Percentiles rank a stretch among this genome's conserved stretches.
Conservation (phyloP, 2,888 invertebrate species). For the Sipunculus nudus region DNA sequence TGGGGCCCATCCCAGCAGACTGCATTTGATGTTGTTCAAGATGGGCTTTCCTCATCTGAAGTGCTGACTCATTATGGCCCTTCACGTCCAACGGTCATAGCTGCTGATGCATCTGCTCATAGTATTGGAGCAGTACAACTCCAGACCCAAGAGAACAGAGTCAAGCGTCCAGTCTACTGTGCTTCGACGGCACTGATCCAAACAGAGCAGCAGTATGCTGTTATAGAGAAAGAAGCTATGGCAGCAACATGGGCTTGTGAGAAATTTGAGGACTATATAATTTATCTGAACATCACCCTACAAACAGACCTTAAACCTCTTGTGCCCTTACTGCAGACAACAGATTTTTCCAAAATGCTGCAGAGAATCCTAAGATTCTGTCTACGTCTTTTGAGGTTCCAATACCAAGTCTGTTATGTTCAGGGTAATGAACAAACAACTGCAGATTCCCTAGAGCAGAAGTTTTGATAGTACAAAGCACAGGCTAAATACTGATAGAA, state of each 20-base stretch:
- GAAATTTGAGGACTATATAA: not conserved
- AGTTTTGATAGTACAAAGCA: too few relatives aligned
- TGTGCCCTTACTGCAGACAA: not conserved
- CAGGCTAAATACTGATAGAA: too few relatives aligned
- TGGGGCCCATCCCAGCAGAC: not conserved
- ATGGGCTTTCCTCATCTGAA: not conserved
- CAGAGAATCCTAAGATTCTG: not conserved
- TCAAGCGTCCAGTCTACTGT: slow-evolving; percentile 2
- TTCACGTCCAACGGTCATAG: too few relatives aligned
- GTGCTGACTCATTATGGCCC: too few relatives aligned
- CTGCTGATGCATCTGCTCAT: too few relatives aligned
- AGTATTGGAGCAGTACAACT: too few relatives aligned
- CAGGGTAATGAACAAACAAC: too few relatives aligned
- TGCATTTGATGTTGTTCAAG: not conserved
- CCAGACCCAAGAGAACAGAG: too few relatives aligned
- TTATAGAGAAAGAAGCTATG: not conserved
- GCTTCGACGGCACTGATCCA: not conserved
- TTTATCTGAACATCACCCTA: not conserved
- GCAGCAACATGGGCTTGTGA: slow-evolving; percentile 5
- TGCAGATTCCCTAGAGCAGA: too few relatives aligned
- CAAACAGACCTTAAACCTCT: slow-evolving; percentile 7
- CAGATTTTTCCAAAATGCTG: slow-evolving; percentile 1
- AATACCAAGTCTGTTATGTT: not conserved
- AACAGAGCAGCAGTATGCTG: not conserved
- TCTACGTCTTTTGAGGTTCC: not conserved